Evolutionary conservation across 1,140 invertebrate genomes (phyloP), one percentile per base, ranked within the genome.

Genomic region (Procambarus clarkii): DNA sequence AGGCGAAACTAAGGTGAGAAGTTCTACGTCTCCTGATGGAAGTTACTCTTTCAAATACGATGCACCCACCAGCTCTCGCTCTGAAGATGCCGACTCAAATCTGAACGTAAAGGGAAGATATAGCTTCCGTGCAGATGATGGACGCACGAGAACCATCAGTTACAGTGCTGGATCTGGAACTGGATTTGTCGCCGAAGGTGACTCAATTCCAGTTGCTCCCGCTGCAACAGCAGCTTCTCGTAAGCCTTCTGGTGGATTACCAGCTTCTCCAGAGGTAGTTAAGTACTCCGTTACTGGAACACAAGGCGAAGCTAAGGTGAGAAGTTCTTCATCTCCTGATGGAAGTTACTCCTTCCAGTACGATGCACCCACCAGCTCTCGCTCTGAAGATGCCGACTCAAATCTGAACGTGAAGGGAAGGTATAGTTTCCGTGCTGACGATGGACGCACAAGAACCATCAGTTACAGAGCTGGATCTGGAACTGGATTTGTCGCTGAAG

Each of bases 341-440:
- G 87, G 83, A 34, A 82, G 82, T n/a, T 93, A 93, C 84, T 89
- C 87, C 9, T 93, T 92, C 84, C 81, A 54, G 1, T 93, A 93
- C 78, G 86, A 92, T 58, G 92, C 91, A 46, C 93, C 93, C 34
- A 91, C 86, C 34, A 93, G 93, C 77, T 50, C 83, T 44, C 76
- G 93, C 2, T 71, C 91, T 69, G 93, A 94, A 69, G 84, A 4
- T 21, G 46, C 84, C n/a, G 93, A 92, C 45, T 15, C 90, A n/a
- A 92, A 93, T 58, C 93, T 94, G 1, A 93, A 89, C 34, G 93
- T 94, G 0, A 69, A 93, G 4, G 94, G 94, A 76, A 91, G 92
- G n/a, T 94, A 94, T 92, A 94, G 94, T 60, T 94, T 94, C 89
- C 93, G 93, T 34, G 94, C 94, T 91, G 91, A 93, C 44, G 93